These are phyloP conservation scores for Acleris sparsana DNA, from an alignment of 2,888 invertebrate species.

Conservation along the genomic window DNA sequence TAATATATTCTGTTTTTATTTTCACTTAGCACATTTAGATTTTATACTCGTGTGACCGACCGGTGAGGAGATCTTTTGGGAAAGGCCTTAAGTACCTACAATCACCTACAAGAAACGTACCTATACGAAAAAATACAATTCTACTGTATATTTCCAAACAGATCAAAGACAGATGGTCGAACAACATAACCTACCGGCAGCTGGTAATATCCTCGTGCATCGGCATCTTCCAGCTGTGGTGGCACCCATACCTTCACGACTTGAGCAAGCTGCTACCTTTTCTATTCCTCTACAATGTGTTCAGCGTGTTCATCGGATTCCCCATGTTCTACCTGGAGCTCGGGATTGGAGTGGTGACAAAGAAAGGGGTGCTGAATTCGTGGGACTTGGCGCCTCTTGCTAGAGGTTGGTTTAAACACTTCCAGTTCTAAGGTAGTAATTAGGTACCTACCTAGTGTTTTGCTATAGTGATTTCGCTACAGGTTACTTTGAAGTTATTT, in stretches of 20 bases:
- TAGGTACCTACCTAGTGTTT: not conserved
- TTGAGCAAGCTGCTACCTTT: conserved; percentile 64
- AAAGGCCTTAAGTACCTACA: too few species aligned
- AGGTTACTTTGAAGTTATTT: too few species aligned
- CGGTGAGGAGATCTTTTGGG: too few species aligned
- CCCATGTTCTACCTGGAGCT: conserved; percentile 74
- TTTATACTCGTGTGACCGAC: too few species aligned
- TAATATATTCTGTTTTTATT: not conserved
- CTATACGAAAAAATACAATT: too few species aligned
- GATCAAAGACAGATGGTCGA: conserved; percentile 71
- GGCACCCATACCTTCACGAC: conserved; percentile 74
- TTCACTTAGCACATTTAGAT: not conserved
- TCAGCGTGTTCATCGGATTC: conserved; percentile 68
- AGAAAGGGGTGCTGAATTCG: conserved; percentile 68
- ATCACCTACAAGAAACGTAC: too few species aligned
- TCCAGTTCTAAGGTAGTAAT: too few species aligned
- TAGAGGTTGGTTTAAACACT: conserved; percentile 56
- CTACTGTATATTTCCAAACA: conserved; percentile 39
- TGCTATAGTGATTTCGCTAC: not conserved
- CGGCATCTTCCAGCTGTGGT: conserved; percentile 72
- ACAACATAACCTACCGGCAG: conserved; percentile 74
- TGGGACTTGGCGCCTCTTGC: conserved; percentile 75
- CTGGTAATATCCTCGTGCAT: conserved; percentile 70
- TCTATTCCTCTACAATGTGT: conserved; percentile 69
- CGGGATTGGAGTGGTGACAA: conserved; percentile 70